These are phyloP conservation scores for Brachymystax lenok DNA, from an alignment of 2,797 vertebrate species.

Conservation along the genomic window DNA sequence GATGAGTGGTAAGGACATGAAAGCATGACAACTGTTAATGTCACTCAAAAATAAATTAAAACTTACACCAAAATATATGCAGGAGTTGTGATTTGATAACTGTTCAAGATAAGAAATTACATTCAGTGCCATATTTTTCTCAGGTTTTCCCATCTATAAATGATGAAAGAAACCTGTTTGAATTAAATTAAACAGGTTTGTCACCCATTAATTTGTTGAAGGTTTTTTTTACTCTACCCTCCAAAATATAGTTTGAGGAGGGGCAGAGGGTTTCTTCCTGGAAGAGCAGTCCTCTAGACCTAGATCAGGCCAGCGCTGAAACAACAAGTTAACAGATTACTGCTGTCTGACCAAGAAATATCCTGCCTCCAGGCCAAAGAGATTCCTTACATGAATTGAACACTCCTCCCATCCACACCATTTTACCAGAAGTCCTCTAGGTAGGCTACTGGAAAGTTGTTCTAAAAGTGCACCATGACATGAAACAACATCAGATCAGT, in stretches of 20 bases:
- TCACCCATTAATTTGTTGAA: neutral
- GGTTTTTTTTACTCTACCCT: conserved; percentile 2
- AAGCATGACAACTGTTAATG: conserved; percentile 27
- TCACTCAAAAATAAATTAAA: neutral
- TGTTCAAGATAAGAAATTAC: neutral
- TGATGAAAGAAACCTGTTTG: no score
- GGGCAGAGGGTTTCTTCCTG: conserved; percentile 21
- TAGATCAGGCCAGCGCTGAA: conserved; percentile 21
- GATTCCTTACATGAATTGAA: conserved; percentile 49
- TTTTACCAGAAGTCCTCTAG: conserved; percentile 38
- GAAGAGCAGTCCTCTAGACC: conserved; percentile 19
- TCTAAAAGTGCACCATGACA: conserved; percentile 21
- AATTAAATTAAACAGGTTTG: no score
- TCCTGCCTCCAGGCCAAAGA: conserved; percentile 43
- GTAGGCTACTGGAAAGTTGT: conserved; percentile 24
- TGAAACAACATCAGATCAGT: conserved; percentile 38
- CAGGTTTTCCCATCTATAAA: no score
- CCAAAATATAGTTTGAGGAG: conserved; percentile 34
- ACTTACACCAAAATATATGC: neutral
- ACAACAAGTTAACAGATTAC: conserved; percentile 26
- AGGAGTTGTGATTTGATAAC: neutral
- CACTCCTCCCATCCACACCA: conserved; percentile 31
- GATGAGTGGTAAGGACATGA: neutral
- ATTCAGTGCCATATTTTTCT: no score
- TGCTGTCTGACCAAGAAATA: conserved; percentile 41